Percentiles rank a stretch among this genome's conserved stretches.
phyloP scores from a whole-genome alignment of 2,113 vertebrate species.

The Crotalus helleri region DNA sequence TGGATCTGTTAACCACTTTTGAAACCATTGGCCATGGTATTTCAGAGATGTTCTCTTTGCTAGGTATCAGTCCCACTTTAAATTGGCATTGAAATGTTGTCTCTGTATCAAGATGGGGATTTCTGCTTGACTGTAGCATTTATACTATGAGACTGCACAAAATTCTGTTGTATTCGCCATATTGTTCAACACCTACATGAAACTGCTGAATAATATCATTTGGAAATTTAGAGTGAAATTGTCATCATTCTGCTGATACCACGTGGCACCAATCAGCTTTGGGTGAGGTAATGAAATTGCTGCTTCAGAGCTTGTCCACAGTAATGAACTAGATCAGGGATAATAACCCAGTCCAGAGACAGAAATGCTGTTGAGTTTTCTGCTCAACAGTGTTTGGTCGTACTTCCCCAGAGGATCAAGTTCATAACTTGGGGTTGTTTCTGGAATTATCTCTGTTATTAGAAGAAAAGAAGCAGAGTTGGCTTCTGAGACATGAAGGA shows the following conservation, averaged over 20 bases:
- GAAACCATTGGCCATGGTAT: too few relatives aligned
- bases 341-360: neutral
- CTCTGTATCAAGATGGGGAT: too few relatives aligned
- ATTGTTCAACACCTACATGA: neutral
- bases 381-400: neutral
- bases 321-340: neutral
- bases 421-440: neutral
- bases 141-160: neutral
- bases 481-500: neutral
- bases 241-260: neutral
- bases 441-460: neutral
- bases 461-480: neutral
- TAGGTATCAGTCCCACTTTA: too few relatives aligned
- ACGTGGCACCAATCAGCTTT: neutral
- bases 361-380: neutral
- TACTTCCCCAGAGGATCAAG: neutral
- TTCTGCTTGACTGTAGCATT: too few relatives aligned
- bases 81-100: too few relatives aligned
- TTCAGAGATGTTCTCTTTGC: too few relatives aligned
- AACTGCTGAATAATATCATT: neutral
- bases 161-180: neutral
- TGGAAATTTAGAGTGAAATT: neutral
- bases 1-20: too few relatives aligned
- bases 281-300: neutral
- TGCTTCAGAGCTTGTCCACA: neutral